Percentiles rank a stretch among this genome's conserved stretches.
Evolutionary conservation across 2,888 invertebrate genomes (phyloP).

Genomic region (Chloroclystis v-ata): DNA sequence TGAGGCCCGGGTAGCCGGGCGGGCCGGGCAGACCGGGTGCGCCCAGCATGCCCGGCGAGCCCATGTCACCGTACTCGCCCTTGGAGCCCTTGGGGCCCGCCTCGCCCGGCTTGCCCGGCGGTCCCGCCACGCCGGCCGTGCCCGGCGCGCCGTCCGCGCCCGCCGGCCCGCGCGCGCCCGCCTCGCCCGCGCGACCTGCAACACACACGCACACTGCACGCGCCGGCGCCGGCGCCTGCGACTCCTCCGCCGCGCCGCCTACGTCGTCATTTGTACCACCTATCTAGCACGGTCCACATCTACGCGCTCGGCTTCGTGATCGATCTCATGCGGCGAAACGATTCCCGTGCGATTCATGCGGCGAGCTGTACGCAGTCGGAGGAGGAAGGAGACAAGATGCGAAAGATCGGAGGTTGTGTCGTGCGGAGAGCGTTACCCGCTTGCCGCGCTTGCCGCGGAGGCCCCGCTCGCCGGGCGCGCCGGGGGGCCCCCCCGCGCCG

Average conservation of each 20-base stretch:
- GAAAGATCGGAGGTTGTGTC: neutral
- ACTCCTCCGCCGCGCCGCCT: slow-evolving; percentile 86
- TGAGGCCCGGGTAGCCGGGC: slow-evolving; percentile 91
- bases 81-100: slow-evolving; percentile 92
- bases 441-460: slow-evolving; percentile 94
- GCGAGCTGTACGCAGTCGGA: slow-evolving; percentile 24
- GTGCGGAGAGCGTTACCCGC: slow-evolving; percentile 81
- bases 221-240: slow-evolving; percentile 82
- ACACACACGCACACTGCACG: slow-evolving; percentile 26
- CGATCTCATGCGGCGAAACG: slow-evolving; percentile 10
- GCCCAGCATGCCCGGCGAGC: slow-evolving; percentile 95
- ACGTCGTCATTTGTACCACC: slow-evolving; percentile 66
- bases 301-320: slow-evolving; percentile 20
- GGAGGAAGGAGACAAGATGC: slow-evolving; percentile 7
- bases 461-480: slow-evolving; percentile 91
- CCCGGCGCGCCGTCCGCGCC: slow-evolving; percentile 87
- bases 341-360: slow-evolving; percentile 24
- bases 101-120: slow-evolving; percentile 90
- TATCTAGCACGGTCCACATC: slow-evolving; percentile 27
- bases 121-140: slow-evolving; percentile 90
- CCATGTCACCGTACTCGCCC: slow-evolving; percentile 94
- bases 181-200: slow-evolving; percentile 85
- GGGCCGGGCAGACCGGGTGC: slow-evolving; percentile 91
- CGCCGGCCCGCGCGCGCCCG: slow-evolving; percentile 85
- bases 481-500: slow-evolving; percentile 87